These are phyloP conservation scores for Pseudoips prasinana DNA, from an alignment of 2,888 invertebrate genomes.

Conservation along the genomic window DNA sequence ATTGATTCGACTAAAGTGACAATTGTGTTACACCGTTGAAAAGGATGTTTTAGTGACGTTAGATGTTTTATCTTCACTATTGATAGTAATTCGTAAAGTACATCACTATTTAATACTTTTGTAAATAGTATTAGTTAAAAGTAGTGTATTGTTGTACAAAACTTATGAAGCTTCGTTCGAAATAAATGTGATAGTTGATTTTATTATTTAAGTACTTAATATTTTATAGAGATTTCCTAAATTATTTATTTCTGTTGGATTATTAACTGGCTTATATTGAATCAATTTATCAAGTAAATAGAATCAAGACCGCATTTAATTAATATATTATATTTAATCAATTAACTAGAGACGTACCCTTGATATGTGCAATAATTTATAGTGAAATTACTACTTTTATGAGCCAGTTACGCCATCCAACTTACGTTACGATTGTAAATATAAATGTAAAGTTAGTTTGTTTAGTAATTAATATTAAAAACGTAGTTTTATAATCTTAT, in stretches of 20 bases:
- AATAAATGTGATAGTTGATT: slow-evolving; percentile 81
- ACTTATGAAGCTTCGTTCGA: slow-evolving; percentile 70
- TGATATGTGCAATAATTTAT: slow-evolving; percentile 38
- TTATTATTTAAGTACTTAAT: slow-evolving; percentile 79
- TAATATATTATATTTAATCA: too few species aligned
- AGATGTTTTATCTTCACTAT: slow-evolving; percentile 58
- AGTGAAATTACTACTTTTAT: slow-evolving; percentile 27
- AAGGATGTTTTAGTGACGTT: slow-evolving; percentile 48
- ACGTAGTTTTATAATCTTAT: slow-evolving; percentile 43
- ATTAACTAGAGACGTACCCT: slow-evolving; percentile 14
- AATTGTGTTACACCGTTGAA: slow-evolving; percentile 28
- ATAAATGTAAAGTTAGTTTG: slow-evolving; percentile 53
- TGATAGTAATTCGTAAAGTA: slow-evolving; percentile 38
- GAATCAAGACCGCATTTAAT: too few species aligned
- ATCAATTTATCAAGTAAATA: slow-evolving; percentile 18
- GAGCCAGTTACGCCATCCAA: slow-evolving; percentile 43
- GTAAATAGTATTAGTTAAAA: slow-evolving; percentile 35
- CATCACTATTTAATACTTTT: slow-evolving; percentile 55
- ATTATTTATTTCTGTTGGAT: slow-evolving; percentile 70
- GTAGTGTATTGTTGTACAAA: slow-evolving; percentile 60
- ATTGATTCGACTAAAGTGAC: slow-evolving; percentile 43
- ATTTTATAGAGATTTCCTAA: slow-evolving; percentile 72
- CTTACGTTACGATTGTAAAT: slow-evolving; percentile 51
- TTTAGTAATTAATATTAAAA: slow-evolving; percentile 40
- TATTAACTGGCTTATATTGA: slow-evolving; percentile 38